Evolutionary conservation across 2,113 vertebrate species (phyloP).

Genomic region (Gobio gobio): DNA sequence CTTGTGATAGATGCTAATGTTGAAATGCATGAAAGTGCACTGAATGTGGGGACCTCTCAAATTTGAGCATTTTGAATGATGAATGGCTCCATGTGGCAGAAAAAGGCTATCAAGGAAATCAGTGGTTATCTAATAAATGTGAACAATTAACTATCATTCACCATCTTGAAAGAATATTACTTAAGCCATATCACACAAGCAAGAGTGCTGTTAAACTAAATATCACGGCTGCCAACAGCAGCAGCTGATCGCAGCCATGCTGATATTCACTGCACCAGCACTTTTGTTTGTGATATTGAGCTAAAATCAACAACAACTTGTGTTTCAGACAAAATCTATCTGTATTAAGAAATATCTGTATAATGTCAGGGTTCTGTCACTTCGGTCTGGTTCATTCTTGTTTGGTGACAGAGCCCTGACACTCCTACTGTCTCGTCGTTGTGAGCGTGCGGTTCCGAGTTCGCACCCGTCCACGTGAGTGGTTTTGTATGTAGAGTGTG

Average conservation of each 20-base stretch:
- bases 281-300: conserved; percentile 5
- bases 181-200: background rate
- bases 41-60: conserved; percentile 31
- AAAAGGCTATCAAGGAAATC: conserved; percentile 28
- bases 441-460: too few species aligned
- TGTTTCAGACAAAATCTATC: background rate
- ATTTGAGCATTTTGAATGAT: conserved; percentile 37
- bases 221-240: background rate
- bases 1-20: conserved; percentile 53
- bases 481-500: too few species aligned
- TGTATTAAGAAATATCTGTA: too few species aligned
- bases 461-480: too few species aligned
- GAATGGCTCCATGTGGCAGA: conserved; percentile 18
- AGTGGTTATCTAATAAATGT: conserved; percentile 31
- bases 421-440: too few species aligned
- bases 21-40: conserved; percentile 46
- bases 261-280: background rate
- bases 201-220: conserved; percentile 3
- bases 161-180: conserved; percentile 21
- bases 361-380: too few species aligned
- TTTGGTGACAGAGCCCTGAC: too few species aligned
- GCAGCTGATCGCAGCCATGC: background rate
- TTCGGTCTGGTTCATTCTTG: too few species aligned
- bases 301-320: background rate
- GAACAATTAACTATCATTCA: conserved; percentile 1